Percentiles rank a stretch among this genome's conserved stretches.
Evolutionary conservation across 2,888 invertebrate genomes (phyloP).

Genomic region (Ochropacha duplaris): DNA sequence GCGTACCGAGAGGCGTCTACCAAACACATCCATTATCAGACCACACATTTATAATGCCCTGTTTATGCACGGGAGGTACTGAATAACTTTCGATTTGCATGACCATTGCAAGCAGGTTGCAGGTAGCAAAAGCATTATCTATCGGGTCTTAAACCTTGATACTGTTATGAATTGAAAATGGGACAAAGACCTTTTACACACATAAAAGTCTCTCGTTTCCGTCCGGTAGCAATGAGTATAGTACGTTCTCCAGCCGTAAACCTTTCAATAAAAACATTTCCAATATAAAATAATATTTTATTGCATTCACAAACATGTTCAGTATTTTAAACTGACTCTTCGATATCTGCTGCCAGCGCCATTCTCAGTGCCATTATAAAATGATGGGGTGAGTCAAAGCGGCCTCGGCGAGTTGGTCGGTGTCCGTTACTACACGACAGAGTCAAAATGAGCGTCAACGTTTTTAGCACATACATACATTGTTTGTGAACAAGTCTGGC

Average conservation of each 20-base stretch:
- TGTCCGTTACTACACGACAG: background rate
- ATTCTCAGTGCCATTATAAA: background rate
- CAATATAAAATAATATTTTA: background rate
- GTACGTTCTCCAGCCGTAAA: conserved; percentile 4
- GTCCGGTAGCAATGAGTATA: conserved; percentile 15
- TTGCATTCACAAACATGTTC: background rate
- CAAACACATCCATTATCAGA: too few species aligned
- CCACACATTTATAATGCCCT: too few species aligned
- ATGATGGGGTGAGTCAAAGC: background rate
- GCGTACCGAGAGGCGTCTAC: too few species aligned
- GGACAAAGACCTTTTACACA: conserved; percentile 29
- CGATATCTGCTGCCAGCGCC: too few species aligned
- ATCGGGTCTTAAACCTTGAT: background rate
- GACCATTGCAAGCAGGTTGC: background rate
- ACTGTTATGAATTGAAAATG: background rate
- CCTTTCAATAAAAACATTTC: background rate
- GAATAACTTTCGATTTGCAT: background rate
- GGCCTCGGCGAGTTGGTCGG: background rate
- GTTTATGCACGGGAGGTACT: background rate
- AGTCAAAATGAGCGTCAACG: background rate
- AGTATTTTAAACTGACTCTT: too few species aligned
- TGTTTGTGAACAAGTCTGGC: background rate
- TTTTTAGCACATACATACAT: background rate
- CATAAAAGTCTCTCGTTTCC: conserved; percentile 13
- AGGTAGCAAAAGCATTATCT: background rate